Conservation (phyloP, 2,888 invertebrate species). For the Cosmia trapezina region DNA sequence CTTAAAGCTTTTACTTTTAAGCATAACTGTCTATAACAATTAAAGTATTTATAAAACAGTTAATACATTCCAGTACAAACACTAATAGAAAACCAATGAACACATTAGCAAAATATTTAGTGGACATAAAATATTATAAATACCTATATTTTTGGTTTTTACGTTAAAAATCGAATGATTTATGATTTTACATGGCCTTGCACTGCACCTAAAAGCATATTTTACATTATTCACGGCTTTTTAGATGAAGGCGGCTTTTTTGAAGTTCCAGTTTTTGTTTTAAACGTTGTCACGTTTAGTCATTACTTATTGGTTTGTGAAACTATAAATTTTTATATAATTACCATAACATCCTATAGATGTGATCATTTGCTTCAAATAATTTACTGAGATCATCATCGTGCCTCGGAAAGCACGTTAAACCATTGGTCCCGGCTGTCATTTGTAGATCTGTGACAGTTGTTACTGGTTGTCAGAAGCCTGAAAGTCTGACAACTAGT, state of each 20-base stretch:
- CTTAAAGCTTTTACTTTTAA: background rate
- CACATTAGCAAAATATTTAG: conserved; percentile 12
- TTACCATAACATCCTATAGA: conserved; percentile 10
- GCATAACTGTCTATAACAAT: background rate
- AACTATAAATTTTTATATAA: conserved; percentile 29
- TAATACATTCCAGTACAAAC: background rate
- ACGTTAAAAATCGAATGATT: conserved; percentile 38
- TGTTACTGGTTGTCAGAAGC: background rate
- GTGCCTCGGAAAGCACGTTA: background rate
- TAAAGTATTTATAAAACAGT: background rate
- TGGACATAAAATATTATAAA: background rate
- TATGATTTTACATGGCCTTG: conserved; percentile 41
- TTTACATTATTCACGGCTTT: conserved; percentile 38
- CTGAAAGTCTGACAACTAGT: background rate
- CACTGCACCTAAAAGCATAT: conserved; percentile 40
- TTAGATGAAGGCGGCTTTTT: conserved; percentile 43
- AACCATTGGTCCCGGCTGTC: background rate
- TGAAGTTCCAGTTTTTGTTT: conserved; percentile 33
- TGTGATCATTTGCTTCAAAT: conserved; percentile 9
- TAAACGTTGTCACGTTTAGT: conserved; percentile 26
- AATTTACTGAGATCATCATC: conserved; percentile 12
- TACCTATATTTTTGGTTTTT: background rate
- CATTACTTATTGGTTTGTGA: conserved; percentile 21
- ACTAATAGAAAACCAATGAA: background rate
- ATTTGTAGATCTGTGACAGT: background rate